phyloP scores from a whole-genome alignment of 2,888 invertebrate species.

The Hirtodrosophila cameraria region DNA sequence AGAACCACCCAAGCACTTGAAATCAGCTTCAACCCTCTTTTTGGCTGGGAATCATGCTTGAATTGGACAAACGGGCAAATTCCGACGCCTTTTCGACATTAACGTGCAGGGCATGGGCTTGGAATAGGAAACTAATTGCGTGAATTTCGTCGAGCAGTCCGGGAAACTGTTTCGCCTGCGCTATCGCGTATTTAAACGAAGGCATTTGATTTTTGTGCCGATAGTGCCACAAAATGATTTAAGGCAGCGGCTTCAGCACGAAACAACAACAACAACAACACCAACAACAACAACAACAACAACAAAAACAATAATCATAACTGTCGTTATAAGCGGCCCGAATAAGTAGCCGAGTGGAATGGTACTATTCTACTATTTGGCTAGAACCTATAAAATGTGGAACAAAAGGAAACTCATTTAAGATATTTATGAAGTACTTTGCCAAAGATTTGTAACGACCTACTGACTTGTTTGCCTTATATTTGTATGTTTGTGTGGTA shows the following conservation, averaged over 20 bases:
- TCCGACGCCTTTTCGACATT: constrained; percentile 75
- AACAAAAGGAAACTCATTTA: constrained; percentile 74
- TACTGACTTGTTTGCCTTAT: constrained; percentile 34
- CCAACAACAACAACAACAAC: background rate
- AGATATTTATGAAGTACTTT: constrained; percentile 77
- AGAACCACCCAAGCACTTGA: constrained; percentile 1
- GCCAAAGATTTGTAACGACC: constrained; percentile 62
- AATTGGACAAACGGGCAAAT: constrained; percentile 34
- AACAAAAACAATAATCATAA: constrained; percentile 71
- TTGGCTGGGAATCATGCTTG: background rate
- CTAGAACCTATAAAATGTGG: constrained; percentile 56
- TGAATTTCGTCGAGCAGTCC: constrained; percentile 59
- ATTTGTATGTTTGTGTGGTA: constrained; percentile 9
- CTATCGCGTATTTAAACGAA: constrained; percentile 79
- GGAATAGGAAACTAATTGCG: constrained; percentile 65
- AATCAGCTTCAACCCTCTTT: background rate
- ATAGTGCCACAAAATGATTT: constrained; percentile 76
- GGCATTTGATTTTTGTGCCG: constrained; percentile 76
- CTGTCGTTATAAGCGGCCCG: constrained; percentile 49
- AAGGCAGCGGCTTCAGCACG: constrained; percentile 38
- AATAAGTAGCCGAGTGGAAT: background rate
- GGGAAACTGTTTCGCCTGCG: constrained; percentile 52
- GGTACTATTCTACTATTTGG: constrained; percentile 26
- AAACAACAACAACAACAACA: constrained; percentile 1
- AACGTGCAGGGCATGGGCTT: constrained; percentile 10